These are phyloP conservation scores for Spilogale gracilis DNA, from an alignment of 2,113 vertebrate genomes.

Conservation along the genomic window DNA sequence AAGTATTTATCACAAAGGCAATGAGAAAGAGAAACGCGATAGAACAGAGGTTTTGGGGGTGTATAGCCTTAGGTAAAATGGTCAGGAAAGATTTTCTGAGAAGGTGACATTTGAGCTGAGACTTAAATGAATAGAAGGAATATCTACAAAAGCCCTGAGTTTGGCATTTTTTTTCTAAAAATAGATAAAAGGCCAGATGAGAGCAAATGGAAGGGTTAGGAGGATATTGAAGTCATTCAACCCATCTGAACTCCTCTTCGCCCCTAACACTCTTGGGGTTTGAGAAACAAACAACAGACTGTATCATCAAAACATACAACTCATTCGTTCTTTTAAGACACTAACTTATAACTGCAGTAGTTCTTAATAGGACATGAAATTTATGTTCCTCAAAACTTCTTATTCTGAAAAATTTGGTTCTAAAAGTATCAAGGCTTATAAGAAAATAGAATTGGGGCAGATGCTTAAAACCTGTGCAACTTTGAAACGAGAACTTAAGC, in stretches of 20 bases:
- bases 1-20: conserved; percentile 26
- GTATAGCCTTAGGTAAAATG: not conserved
- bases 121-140: not conserved
- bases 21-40: not conserved
- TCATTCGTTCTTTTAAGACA: conserved; percentile 32
- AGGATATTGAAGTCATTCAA: not conserved
- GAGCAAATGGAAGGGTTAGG: not conserved
- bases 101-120: conserved; percentile 1
- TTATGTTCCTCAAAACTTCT: conserved; percentile 30
- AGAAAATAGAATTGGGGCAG: conserved; percentile 36
- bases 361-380: conserved; percentile 53
- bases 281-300: conserved; percentile 42
- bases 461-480: conserved; percentile 13
- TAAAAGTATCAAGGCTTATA: conserved; percentile 49
- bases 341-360: conserved; percentile 48
- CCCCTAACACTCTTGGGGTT: not conserved
- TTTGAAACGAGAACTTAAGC: conserved; percentile 51
- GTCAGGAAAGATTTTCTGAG: not conserved
- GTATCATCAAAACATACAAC: not conserved
- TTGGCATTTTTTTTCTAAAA: conserved; percentile 32
- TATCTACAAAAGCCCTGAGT: not conserved
- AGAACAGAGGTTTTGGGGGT: not conserved
- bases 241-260: not conserved
- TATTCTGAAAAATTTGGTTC: conserved; percentile 17
- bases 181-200: not conserved